A percentile compares a stretch with the other conserved stretches of the same genome.
phyloP scores from a whole-genome alignment of 2,113 vertebrate genomes.

The Dasyprocta punctata region DNA sequence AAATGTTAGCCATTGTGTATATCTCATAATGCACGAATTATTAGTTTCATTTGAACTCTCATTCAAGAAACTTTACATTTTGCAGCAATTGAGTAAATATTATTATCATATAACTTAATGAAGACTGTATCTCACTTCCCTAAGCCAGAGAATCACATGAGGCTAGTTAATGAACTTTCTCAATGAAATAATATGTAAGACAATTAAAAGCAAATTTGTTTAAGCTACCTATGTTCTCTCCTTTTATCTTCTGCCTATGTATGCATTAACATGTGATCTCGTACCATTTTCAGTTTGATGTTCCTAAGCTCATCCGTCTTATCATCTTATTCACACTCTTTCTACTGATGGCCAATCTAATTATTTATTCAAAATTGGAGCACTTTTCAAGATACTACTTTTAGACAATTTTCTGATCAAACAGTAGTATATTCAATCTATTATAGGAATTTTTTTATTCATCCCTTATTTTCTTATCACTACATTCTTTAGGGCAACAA shows the following conservation, averaged over 20 bases:
- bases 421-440: background rate
- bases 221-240: background rate
- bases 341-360: background rate
- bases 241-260: background rate
- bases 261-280: background rate
- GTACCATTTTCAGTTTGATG: background rate
- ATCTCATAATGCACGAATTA: no score
- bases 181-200: background rate
- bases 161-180: background rate
- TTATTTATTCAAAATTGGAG: no score
- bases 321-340: background rate
- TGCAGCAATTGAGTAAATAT: background rate
- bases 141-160: background rate
- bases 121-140: background rate
- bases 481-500: background rate
- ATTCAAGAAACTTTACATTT: background rate
- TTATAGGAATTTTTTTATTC: background rate
- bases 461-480: background rate
- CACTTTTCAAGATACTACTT: background rate
- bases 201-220: background rate
- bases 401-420: background rate
- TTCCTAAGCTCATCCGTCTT: background rate
- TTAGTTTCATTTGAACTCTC: background rate
- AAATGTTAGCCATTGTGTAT: background rate
- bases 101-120: background rate